Percentiles rank a stretch among this genome's conserved stretches.
Conservation (phyloP, 2,113 vertebrate genomes). For the Tetrax tetrax region DNA sequence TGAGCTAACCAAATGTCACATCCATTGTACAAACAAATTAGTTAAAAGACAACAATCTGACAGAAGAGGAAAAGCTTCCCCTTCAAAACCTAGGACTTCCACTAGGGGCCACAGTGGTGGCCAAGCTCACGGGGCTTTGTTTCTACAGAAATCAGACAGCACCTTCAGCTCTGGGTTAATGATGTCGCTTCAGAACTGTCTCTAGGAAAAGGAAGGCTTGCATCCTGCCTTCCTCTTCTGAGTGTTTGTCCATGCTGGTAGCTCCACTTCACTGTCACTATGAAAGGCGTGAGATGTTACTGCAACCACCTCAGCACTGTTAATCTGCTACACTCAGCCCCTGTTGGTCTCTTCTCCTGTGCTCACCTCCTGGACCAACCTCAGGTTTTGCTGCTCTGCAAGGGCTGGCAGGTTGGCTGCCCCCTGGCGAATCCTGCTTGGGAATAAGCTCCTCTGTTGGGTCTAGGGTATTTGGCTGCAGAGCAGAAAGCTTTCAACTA, state of each 20-base stretch:
- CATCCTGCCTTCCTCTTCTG: neutral
- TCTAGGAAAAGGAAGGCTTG: neutral
- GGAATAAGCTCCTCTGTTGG: neutral
- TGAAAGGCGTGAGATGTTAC: too few species aligned
- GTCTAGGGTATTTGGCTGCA: neutral
- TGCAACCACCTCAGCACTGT: neutral
- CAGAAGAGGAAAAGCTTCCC: neutral
- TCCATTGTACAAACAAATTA: neutral
- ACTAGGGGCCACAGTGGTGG: neutral
- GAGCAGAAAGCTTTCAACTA: neutral
- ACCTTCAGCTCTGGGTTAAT: neutral
- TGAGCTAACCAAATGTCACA: neutral
- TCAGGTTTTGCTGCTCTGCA: neutral
- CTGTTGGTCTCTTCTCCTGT: neutral
- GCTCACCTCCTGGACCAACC: fast-evolving
- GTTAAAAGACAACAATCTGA: neutral
- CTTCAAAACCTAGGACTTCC: neutral
- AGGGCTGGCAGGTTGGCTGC: neutral
- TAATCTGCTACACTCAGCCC: neutral
- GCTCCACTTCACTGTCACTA: neutral
- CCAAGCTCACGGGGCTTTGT: neutral
- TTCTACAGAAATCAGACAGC: neutral
- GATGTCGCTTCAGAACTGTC: neutral
- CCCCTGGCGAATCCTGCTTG: fast-evolving
- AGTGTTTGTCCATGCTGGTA: neutral